A percentile compares a stretch with the other conserved stretches of the same genome.
These are phyloP conservation scores for Scaptomyza hsui DNA, from an alignment of 1,140 invertebrate genomes.

Conservation along the genomic window DNA sequence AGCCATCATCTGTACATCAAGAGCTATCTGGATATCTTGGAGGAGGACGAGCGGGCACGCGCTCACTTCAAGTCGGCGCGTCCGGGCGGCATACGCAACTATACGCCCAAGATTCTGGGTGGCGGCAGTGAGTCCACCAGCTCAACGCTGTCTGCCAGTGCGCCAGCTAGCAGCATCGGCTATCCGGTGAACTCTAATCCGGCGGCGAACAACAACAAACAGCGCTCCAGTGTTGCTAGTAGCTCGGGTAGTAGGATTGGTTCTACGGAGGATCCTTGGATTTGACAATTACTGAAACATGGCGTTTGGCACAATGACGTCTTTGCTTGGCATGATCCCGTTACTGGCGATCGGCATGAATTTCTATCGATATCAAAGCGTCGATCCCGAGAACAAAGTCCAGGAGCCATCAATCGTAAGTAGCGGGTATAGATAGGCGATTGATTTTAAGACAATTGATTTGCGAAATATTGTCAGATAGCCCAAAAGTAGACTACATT, in stretches of 20 bases:
- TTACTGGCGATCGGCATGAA: slow-evolving; percentile 91
- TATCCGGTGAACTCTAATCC: slow-evolving; percentile 4
- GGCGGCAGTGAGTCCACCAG: slow-evolving; percentile 56
- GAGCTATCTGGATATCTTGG: slow-evolving; percentile 86
- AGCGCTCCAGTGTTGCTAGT: slow-evolving; percentile 5
- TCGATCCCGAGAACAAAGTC: slow-evolving; percentile 92
- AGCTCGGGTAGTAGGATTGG: slow-evolving; percentile 17
- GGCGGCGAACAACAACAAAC: slow-evolving; percentile 16
- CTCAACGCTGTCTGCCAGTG: slow-evolving; percentile 61
- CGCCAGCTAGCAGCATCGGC: slow-evolving; percentile 47
- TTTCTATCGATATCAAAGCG: slow-evolving; percentile 91
- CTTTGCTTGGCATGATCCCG: slow-evolving; percentile 90
- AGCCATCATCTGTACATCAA: slow-evolving; percentile 87
- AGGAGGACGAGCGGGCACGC: slow-evolving; percentile 84
- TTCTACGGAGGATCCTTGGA: slow-evolving; percentile 76
- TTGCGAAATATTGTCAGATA: too few species aligned
- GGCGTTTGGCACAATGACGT: slow-evolving; percentile 83
- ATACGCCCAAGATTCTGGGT: slow-evolving; percentile 87
- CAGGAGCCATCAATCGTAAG: slow-evolving; percentile 89
- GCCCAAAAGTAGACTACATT: too few species aligned
- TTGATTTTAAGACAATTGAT: too few species aligned
- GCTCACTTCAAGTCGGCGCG: slow-evolving; percentile 84
- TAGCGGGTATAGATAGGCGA: slow-evolving; percentile 52
- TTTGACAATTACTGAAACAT: slow-evolving; percentile 84
- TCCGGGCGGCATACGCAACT: slow-evolving; percentile 87